Evolutionary conservation across 2,113 vertebrate species (phyloP).

Genomic region (Rafetus swinhoei): DNA sequence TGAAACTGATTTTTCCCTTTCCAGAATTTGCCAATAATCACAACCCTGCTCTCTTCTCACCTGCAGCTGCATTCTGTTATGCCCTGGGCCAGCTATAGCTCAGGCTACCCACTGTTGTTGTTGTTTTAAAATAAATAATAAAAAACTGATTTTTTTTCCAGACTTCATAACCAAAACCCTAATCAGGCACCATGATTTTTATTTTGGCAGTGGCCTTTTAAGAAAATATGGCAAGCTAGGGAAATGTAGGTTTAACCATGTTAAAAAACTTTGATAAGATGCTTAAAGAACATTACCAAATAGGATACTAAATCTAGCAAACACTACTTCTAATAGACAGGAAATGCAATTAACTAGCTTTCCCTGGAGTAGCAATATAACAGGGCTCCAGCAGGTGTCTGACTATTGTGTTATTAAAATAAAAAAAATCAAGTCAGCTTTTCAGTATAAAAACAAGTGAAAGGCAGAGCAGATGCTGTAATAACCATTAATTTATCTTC

Average conservation of each 20-base stretch:
- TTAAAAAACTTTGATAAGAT: slow-evolving; percentile 42
- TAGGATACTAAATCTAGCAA: slow-evolving; percentile 34
- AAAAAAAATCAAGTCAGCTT: slow-evolving; percentile 57
- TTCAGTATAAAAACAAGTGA: slow-evolving; percentile 62
- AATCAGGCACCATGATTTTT: not conserved
- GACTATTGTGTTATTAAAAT: slow-evolving; percentile 48
- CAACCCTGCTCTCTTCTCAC: not conserved
- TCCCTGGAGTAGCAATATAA: slow-evolving; percentile 43
- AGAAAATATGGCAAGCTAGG: not conserved
- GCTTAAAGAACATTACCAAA: slow-evolving; percentile 38
- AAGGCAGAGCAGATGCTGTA: slow-evolving; percentile 69
- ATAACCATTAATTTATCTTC: slow-evolving; percentile 72
- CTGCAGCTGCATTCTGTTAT: not conserved
- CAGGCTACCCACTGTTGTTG: not conserved
- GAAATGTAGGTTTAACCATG: not conserved
- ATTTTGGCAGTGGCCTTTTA: not conserved
- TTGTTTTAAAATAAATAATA: not conserved
- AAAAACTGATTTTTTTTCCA: not conserved
- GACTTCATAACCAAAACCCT: not conserved
- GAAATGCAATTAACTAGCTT: slow-evolving; percentile 56
- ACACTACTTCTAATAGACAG: slow-evolving; percentile 39
- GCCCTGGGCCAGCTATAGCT: slow-evolving; percentile 1
- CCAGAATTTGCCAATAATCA: slow-evolving; percentile 13
- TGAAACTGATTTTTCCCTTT: not conserved
- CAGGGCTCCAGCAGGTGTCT: slow-evolving; percentile 56